These are phyloP conservation scores for Ellobius talpinus DNA, from an alignment of 2,113 vertebrate genomes.

Conservation along the genomic window DNA sequence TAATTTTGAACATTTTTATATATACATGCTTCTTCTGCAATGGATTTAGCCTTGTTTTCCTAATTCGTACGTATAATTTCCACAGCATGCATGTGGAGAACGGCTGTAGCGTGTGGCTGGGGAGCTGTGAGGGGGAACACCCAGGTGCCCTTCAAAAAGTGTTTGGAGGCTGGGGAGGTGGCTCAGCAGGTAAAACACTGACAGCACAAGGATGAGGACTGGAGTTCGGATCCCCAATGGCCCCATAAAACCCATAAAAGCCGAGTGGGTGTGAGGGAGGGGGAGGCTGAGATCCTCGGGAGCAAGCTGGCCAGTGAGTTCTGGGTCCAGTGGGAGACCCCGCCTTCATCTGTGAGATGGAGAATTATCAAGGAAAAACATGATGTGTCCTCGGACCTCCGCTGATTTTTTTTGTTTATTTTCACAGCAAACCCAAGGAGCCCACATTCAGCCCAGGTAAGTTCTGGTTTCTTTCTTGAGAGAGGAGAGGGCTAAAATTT, in stretches of 20 bases:
- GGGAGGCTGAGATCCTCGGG: background rate
- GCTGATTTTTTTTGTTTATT: conserved; percentile 59
- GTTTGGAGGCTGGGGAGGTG: background rate
- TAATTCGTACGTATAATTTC: fast-evolving
- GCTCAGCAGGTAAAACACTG: background rate
- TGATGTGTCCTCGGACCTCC: background rate
- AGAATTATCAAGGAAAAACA: background rate
- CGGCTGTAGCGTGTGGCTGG: fast-evolving
- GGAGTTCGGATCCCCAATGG: background rate
- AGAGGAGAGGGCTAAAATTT: background rate
- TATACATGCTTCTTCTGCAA: fast-evolving
- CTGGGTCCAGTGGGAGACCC: background rate
- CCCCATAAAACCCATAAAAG: background rate
- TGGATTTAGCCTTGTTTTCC: background rate
- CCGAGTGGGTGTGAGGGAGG: background rate
- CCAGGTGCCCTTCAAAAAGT: background rate
- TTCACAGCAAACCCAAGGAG: conserved; percentile 97
- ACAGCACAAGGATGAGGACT: background rate
- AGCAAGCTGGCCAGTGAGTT: background rate
- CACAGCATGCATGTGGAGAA: fast-evolving
- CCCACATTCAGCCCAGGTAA: conserved; percentile 98
- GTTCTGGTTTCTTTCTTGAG: conserved; percentile 71
- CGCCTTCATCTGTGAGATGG: background rate
- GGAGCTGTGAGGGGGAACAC: fast-evolving
- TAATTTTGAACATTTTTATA: fast-evolving